phyloP scores from a whole-genome alignment of 2,888 invertebrate genomes.

The Leucoma salicis region DNA sequence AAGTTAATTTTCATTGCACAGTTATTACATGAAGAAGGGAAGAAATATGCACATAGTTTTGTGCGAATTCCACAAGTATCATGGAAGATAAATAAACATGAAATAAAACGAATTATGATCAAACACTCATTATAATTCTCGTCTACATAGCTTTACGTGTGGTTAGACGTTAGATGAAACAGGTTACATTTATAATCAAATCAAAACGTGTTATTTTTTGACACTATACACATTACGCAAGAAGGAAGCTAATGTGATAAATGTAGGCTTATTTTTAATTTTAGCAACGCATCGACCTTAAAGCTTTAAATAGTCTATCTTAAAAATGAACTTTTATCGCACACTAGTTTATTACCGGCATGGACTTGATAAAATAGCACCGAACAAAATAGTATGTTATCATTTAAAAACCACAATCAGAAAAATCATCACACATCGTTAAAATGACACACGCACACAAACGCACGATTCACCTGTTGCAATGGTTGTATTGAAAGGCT shows the following conservation, averaged over 20 bases:
- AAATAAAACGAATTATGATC: slow-evolving; percentile 1
- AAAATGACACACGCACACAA: slow-evolving; percentile 59
- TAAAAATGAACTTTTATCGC: slow-evolving; percentile 47
- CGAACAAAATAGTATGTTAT: slow-evolving; percentile 72
- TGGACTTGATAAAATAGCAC: slow-evolving; percentile 54
- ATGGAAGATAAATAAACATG: slow-evolving; percentile 5
- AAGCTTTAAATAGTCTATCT: slow-evolving; percentile 36
- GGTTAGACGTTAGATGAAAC: slow-evolving; percentile 7
- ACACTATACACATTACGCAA: slow-evolving; percentile 6
- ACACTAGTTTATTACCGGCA: slow-evolving; percentile 48
- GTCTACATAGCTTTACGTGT: not conserved
- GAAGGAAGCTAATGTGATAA: slow-evolving; percentile 6
- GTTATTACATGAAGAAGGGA: not conserved
- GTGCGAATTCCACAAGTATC: slow-evolving; percentile 11
- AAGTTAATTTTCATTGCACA: slow-evolving; percentile 1
- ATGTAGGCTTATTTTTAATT: slow-evolving; percentile 9
- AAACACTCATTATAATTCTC: not conserved
- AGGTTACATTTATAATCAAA: slow-evolving; percentile 7
- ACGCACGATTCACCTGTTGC: slow-evolving; percentile 73
- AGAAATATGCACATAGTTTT: slow-evolving; percentile 4
- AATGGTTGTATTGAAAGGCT: slow-evolving; percentile 70
- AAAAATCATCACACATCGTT: slow-evolving; percentile 58
- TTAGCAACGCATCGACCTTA: slow-evolving; percentile 20
- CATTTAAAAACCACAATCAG: slow-evolving; percentile 67
- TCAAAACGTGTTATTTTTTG: slow-evolving; percentile 20